These are phyloP conservation scores for Helicoverpa zea DNA, from an alignment of 1,140 invertebrate species.

Conservation along the genomic window DNA sequence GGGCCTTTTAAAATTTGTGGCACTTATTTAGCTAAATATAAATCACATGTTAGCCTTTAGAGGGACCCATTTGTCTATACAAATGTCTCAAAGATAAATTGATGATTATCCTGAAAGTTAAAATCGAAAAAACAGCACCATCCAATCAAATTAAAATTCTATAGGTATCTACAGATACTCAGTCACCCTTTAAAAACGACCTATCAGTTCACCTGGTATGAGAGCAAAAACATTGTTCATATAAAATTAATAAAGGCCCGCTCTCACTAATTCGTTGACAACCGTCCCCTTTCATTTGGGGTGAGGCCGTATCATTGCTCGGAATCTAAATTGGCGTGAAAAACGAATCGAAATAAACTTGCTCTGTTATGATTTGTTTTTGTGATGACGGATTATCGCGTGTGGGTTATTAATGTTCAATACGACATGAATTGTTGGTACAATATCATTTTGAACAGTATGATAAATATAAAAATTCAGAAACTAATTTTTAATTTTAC, in stretches of 20 bases:
- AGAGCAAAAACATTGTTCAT: slow-evolving; percentile 15
- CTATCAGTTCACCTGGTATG: not conserved
- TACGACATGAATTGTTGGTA: not conserved
- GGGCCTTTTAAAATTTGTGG: not conserved
- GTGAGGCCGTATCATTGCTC: slow-evolving; percentile 14
- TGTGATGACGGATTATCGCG: not conserved
- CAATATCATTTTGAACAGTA: too few species aligned
- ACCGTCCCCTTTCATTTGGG: slow-evolving; percentile 12
- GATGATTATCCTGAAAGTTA: too few species aligned
- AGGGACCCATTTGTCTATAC: too few species aligned
- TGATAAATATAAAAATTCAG: too few species aligned
- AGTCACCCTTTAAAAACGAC: too few species aligned
- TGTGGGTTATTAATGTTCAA: not conserved
- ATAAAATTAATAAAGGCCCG: not conserved
- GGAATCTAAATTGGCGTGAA: slow-evolving; percentile 44
- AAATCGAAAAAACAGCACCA: too few species aligned
- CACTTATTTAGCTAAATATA: not conserved
- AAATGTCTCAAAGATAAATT: too few species aligned
- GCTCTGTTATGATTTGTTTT: slow-evolving; percentile 5
- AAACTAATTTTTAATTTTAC: too few species aligned
- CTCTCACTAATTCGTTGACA: slow-evolving; percentile 39
- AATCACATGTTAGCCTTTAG: too few species aligned
- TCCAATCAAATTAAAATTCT: too few species aligned
- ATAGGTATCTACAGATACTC: too few species aligned
- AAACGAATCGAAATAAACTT: slow-evolving; percentile 42